A percentile compares a stretch with the other conserved stretches of the same genome.
Evolutionary conservation across 1,140 invertebrate genomes (phyloP).

Genomic region (Eubasilissa regina): DNA sequence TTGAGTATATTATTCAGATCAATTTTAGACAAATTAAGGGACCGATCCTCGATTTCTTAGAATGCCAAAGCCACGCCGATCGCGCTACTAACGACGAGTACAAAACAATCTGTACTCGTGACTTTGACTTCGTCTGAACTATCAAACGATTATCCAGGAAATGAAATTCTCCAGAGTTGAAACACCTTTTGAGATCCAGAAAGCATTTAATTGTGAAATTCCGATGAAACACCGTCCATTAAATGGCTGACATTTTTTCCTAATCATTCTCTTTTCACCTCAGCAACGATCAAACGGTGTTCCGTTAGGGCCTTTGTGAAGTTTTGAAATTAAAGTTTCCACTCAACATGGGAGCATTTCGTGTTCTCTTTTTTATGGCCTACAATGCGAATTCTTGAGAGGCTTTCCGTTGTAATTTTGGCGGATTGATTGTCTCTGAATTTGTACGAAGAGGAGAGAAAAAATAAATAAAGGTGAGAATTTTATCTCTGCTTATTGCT

Average conservation of each 20-base stretch:
- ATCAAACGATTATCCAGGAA: conserved; percentile 11
- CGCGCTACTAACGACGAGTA: too few relatives aligned
- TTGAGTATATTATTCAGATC: too few relatives aligned
- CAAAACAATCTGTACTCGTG: too few relatives aligned
- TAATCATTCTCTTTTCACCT: conserved; percentile 50
- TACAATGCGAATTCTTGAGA: not conserved
- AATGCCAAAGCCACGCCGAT: too few relatives aligned
- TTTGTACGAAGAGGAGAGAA: too few relatives aligned
- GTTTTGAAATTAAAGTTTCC: conserved; percentile 41
- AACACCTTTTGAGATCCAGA: conserved; percentile 15
- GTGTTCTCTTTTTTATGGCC: conserved; percentile 10
- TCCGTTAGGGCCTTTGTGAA: conserved; percentile 48
- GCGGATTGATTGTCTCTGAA: too few relatives aligned
- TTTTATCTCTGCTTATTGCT: too few relatives aligned
- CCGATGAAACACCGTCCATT: conserved; percentile 56
- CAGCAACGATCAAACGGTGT: conserved; percentile 29
- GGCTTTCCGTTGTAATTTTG: too few relatives aligned
- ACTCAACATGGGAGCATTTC: not conserved
- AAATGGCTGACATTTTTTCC: conserved; percentile 26
- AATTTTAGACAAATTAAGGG: too few relatives aligned
- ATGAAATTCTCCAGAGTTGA: conserved; percentile 31
- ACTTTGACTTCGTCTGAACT: not conserved
- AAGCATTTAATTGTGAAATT: conserved; percentile 60
- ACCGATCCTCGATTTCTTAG: too few relatives aligned
- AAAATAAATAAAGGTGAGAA: too few relatives aligned